These are phyloP conservation scores for Eriocheir sinensis DNA, from an alignment of 1,140 invertebrate species.

Conservation along the genomic window DNA sequence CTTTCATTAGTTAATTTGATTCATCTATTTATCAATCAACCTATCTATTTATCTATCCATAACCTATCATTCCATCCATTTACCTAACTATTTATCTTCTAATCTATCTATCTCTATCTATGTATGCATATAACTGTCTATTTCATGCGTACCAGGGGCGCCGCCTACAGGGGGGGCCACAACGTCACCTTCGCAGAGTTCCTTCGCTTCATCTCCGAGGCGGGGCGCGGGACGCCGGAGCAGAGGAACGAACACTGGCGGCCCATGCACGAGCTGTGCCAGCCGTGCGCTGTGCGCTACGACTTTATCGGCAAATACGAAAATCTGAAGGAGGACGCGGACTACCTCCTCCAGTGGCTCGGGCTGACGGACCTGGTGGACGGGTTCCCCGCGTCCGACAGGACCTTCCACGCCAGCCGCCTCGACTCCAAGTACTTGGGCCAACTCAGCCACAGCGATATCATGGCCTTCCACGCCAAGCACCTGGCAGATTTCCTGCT, in stretches of 20 bases:
- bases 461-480: slow-evolving; percentile 60
- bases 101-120: too few species aligned
- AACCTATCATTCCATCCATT: too few species aligned
- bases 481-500: slow-evolving; percentile 68
- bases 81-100: too few species aligned
- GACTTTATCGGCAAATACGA: slow-evolving; percentile 75
- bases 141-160: too few species aligned
- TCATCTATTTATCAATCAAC: too few species aligned
- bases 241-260: slow-evolving; percentile 74
- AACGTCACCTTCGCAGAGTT: slow-evolving; percentile 68
- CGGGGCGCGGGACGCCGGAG: slow-evolving; percentile 43
- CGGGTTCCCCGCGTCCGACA: slow-evolving; percentile 31
- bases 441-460: slow-evolving; percentile 43
- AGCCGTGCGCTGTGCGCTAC: slow-evolving; percentile 69
- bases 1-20: too few species aligned
- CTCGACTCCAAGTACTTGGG: slow-evolving; percentile 66
- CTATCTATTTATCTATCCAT: too few species aligned
- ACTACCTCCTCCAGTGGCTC: slow-evolving; percentile 68
- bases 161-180: not conserved
- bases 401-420: slow-evolving; percentile 53
- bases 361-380: slow-evolving; percentile 42
- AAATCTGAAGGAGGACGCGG: slow-evolving; percentile 63
- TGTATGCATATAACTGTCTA: too few species aligned
- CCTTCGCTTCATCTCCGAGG: slow-evolving; percentile 71
- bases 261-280: slow-evolving; percentile 67